These are phyloP conservation scores for Elachura formosa DNA, from an alignment of 2,113 vertebrate genomes.

Conservation along the genomic window DNA sequence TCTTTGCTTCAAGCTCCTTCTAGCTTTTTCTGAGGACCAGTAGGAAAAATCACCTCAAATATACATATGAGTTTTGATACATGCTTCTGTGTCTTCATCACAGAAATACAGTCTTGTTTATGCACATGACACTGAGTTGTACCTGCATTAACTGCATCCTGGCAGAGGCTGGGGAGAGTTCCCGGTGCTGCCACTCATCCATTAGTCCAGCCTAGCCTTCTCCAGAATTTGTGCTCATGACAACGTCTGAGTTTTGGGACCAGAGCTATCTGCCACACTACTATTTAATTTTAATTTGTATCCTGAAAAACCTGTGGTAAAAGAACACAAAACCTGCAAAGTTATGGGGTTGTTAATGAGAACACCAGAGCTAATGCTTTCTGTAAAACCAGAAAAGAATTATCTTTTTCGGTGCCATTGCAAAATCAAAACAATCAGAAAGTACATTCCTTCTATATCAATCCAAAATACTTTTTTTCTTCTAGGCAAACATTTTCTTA, in stretches of 20 bases:
- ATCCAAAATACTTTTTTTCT: not conserved
- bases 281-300: not conserved
- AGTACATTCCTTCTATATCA: not conserved
- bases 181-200: not conserved
- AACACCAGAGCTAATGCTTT: not conserved
- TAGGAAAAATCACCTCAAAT: not conserved
- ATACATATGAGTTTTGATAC: not conserved
- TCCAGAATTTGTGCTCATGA: not conserved
- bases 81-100: not conserved
- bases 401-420: not conserved
- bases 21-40: not conserved
- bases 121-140: not conserved
- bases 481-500: not conserved
- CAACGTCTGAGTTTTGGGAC: not conserved
- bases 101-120: not conserved
- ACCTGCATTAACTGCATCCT: not conserved
- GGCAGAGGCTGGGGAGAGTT: not conserved
- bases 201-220: not conserved
- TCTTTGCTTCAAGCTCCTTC: conserved; percentile 19
- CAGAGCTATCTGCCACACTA: not conserved
- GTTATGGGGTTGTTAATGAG: not conserved
- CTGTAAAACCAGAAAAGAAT: not conserved
- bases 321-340: not conserved
- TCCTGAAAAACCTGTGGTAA: not conserved
- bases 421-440: not conserved